Evolutionary conservation across 2,113 vertebrate species (phyloP), one percentile per base, ranked within the genome.

Genomic region (Burhinus bistriatus): DNA sequence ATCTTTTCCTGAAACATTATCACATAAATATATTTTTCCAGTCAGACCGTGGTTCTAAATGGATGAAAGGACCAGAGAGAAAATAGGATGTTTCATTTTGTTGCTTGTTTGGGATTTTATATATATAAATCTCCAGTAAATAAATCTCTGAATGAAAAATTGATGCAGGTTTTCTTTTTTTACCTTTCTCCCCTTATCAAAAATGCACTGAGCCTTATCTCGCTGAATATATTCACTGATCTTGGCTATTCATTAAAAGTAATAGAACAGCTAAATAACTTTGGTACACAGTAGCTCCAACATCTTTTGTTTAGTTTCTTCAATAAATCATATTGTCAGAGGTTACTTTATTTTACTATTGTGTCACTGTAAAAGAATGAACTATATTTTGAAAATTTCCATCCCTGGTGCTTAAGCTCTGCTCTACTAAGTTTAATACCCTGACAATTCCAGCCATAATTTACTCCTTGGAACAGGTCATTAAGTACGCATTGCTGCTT

Each of bases 241-340:
- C 97, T 94, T 58, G 87, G 94, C 96, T 97, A 95, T 97, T 98
- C 97, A 98, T 98, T 98, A 98, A 96, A 98, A 97, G 95, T 97
- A 98, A 97, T 96, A 97, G 96, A 97, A 98, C 90, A 97, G 97
- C 96, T 98, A 97, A 98, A 97, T 97, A 97, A 98, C 97, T 97
- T 93, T 90, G 93, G 95, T 95, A 85, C 75, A 86, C 54, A 83
- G 89, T 85, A 92, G 93, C 93, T 95, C 94, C 92, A 87, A 95
- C 94, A 93, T 85, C 92, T 97, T 98, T 95, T 91, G 91, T 97
- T 98, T 95, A 86, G 95, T 95, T 96, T 89, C 93, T 87, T 94
- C 92, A 96, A 97, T 98, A 97, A 98, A 97, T 98, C 98, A 97
- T 72, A 62, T 87, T 97, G 97, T 97, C 98, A 97, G 96, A 89